phyloP scores from a whole-genome alignment of 1,140 invertebrate species.

The Chrysopa pallens region DNA sequence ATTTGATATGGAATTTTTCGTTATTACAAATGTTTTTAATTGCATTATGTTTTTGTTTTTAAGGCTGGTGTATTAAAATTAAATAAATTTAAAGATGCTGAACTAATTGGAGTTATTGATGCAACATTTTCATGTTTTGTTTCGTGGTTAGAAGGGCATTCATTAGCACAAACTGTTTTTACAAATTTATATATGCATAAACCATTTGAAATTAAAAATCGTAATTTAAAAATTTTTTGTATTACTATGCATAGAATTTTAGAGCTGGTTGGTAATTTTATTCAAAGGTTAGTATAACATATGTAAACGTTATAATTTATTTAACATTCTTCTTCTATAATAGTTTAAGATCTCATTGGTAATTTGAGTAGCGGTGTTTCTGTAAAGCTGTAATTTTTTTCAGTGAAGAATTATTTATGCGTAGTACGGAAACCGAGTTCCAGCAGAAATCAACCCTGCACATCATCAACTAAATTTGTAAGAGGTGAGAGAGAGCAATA shows the following conservation, averaged over 20 bases:
- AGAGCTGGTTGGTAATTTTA: constrained; percentile 77
- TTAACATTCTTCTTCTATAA: too few relatives aligned
- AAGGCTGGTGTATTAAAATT: constrained; percentile 64
- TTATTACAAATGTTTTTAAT: too few relatives aligned
- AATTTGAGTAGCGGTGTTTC: too few relatives aligned
- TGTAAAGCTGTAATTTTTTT: too few relatives aligned
- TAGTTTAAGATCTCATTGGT: too few relatives aligned
- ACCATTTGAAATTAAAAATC: constrained; percentile 69
- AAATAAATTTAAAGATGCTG: constrained; percentile 45
- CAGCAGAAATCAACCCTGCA: too few relatives aligned
- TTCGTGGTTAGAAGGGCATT: constrained; percentile 89
- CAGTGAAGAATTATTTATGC: too few relatives aligned
- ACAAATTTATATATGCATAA: constrained; percentile 92
- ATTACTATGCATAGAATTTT: constrained; percentile 79
- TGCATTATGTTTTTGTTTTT: not conserved
- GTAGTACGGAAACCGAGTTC: too few relatives aligned
- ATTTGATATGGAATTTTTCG: too few relatives aligned
- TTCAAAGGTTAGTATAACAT: constrained; percentile 57
- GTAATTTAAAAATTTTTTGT: constrained; percentile 68
- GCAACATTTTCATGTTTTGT: constrained; percentile 81
- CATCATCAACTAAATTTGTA: too few relatives aligned
- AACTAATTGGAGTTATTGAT: constrained; percentile 83
- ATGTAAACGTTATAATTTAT: too few relatives aligned
- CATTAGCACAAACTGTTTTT: constrained; percentile 91
- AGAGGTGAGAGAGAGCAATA: too few relatives aligned